phyloP scores from a whole-genome alignment of 2,888 invertebrate genomes.

The Leptura quadrifasciata region DNA sequence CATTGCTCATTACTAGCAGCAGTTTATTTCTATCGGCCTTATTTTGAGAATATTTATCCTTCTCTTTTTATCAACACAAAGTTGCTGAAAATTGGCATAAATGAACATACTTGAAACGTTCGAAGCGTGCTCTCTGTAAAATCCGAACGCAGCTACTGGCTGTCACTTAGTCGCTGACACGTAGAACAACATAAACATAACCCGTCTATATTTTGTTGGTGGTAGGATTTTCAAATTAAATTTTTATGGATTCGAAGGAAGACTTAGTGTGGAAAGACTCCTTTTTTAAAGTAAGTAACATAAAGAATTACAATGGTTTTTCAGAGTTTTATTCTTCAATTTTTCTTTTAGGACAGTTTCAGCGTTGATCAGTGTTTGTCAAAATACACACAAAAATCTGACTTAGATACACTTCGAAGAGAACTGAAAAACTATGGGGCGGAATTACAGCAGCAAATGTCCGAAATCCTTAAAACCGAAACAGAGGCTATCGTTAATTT shows the following conservation, averaged over 20 bases:
- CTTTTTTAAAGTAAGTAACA: slow-evolving; percentile 54
- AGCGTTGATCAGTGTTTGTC: slow-evolving; percentile 95
- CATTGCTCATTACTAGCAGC: too few species aligned
- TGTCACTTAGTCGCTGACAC: not conserved
- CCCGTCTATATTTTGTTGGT: not conserved
- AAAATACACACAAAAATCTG: slow-evolving; percentile 77
- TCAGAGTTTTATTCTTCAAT: not conserved
- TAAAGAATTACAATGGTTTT: not conserved
- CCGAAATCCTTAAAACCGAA: slow-evolving; percentile 97
- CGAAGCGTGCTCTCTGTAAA: too few species aligned
- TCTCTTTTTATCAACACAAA: too few species aligned
- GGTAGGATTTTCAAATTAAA: not conserved
- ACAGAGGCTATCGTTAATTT: slow-evolving; percentile 98
- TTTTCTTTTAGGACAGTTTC: slow-evolving; percentile 85
- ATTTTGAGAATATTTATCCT: too few species aligned
- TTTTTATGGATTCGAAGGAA: slow-evolving; percentile 53
- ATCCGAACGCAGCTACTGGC: too few species aligned
- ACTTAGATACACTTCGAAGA: slow-evolving; percentile 89
- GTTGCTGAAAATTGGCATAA: too few species aligned
- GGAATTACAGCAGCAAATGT: slow-evolving; percentile 94
- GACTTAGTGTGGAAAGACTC: slow-evolving; percentile 53
- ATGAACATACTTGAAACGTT: too few species aligned
- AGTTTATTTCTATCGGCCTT: too few species aligned
- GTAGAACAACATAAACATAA: slow-evolving; percentile 12
- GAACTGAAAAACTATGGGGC: slow-evolving; percentile 93